Evolutionary conservation across 2,113 vertebrate species (phyloP).

Genomic region (Pontoporia blainvillei): DNA sequence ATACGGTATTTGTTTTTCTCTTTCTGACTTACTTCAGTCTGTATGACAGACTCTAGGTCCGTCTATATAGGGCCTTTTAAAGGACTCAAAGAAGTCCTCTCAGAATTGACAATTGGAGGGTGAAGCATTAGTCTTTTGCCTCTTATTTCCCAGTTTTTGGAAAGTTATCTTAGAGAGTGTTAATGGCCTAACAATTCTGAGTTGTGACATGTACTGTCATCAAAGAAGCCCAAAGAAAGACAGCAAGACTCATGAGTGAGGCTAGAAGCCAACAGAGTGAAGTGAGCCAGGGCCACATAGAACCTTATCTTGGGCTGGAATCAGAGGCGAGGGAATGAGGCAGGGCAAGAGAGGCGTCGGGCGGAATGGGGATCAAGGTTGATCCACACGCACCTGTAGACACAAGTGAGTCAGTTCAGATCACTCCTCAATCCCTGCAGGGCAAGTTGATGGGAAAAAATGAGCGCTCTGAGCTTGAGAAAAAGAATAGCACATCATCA

Average conservation of each 20-base stretch:
- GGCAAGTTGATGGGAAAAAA: background rate
- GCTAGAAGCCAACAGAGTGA: background rate
- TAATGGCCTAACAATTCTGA: background rate
- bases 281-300: fast-evolving
- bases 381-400: background rate
- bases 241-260: background rate
- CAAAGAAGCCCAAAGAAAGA: background rate
- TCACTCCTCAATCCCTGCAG: background rate
- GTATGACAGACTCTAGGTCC: too few species aligned
- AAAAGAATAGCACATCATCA: background rate
- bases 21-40: too few species aligned
- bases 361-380: background rate
- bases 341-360: fast-evolving
- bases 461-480: background rate
- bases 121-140: background rate
- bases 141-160: background rate
- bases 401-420: background rate
- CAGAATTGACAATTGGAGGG: background rate
- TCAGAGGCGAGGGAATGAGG: background rate
- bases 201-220: fast-evolving
- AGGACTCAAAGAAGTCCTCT: background rate
- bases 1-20: too few species aligned
- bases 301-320: fast-evolving
- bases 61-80: background rate
- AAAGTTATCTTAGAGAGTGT: background rate